phyloP scores from a whole-genome alignment of 2,888 invertebrate genomes.

The Epirrhoe alternata region DNA sequence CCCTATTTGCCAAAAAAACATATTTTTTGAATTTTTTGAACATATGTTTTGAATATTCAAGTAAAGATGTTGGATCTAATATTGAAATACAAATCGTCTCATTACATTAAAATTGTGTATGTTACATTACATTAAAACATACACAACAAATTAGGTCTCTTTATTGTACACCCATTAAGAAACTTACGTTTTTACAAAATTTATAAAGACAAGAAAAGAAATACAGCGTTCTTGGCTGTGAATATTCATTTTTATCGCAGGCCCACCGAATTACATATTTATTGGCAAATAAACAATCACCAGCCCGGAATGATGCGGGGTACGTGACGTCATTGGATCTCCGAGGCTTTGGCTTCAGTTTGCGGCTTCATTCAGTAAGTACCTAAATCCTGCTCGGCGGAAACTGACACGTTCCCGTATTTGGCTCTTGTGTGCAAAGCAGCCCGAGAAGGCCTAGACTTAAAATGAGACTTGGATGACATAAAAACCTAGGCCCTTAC shows the following conservation, averaged over 20 bases:
- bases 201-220: not conserved
- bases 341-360: slow-evolving; percentile 30
- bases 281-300: slow-evolving; percentile 27
- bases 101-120: too few relatives aligned
- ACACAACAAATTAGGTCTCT: too few relatives aligned
- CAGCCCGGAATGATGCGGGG: slow-evolving; percentile 9
- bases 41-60: too few relatives aligned
- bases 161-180: too few relatives aligned
- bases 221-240: not conserved
- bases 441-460: not conserved
- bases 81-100: too few relatives aligned
- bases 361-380: slow-evolving; percentile 22
- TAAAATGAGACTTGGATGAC: too few relatives aligned
- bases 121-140: too few relatives aligned
- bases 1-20: not conserved
- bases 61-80: too few relatives aligned
- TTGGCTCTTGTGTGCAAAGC: slow-evolving; percentile 12
- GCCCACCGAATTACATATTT: slow-evolving; percentile 1
- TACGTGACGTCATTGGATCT: slow-evolving; percentile 36
- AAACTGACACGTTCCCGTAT: slow-evolving; percentile 32
- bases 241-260: not conserved
- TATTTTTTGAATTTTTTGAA: too few relatives aligned
- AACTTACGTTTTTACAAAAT: not conserved
- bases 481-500: too few relatives aligned
- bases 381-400: slow-evolving; percentile 26